phyloP scores from a whole-genome alignment of 92 coral and sea anemone genomes.

The Meandrina meandrites region DNA sequence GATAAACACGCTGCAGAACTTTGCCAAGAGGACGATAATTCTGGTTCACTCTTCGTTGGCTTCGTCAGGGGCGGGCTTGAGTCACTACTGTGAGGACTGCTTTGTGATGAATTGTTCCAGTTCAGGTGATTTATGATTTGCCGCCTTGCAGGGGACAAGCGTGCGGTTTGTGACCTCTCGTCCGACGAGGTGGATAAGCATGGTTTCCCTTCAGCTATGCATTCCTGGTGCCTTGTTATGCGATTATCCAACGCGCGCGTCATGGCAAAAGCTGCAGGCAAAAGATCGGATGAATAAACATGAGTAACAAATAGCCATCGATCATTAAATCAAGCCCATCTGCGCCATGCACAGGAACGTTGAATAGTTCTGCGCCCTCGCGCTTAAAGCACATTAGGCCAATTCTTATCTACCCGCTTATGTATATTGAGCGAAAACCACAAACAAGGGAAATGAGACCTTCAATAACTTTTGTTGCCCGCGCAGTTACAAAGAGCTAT shows the following conservation, averaged over 20 bases:
- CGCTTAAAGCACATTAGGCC: neutral
- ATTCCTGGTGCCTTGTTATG: slow-evolving; percentile 24
- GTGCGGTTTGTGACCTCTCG: slow-evolving; percentile 17
- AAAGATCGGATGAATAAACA: slow-evolving; percentile 31
- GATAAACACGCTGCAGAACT: neutral
- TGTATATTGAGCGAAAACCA: slow-evolving; percentile 8
- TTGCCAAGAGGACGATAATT: neutral
- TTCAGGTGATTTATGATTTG: slow-evolving; percentile 33
- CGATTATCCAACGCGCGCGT: neutral
- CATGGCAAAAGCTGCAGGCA: slow-evolving; percentile 7
- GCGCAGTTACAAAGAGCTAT: slow-evolving; percentile 2
- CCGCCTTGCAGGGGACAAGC: slow-evolving; percentile 18
- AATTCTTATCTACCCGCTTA: neutral
- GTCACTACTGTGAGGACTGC: neutral
- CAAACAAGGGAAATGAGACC: neutral
- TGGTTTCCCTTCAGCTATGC: slow-evolving; percentile 7
- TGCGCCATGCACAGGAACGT: neutral
- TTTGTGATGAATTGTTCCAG: slow-evolving; percentile 3
- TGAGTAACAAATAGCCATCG: neutral
- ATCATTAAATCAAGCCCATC: neutral
- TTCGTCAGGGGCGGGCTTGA: neutral
- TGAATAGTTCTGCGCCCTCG: neutral
- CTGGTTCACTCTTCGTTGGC: neutral
- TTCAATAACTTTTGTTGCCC: neutral
- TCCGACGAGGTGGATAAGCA: slow-evolving; percentile 28